These are phyloP conservation scores for Scelioninae gen. 2 DNA, from an alignment of 2,888 invertebrate species.

Conservation along the genomic window DNA sequence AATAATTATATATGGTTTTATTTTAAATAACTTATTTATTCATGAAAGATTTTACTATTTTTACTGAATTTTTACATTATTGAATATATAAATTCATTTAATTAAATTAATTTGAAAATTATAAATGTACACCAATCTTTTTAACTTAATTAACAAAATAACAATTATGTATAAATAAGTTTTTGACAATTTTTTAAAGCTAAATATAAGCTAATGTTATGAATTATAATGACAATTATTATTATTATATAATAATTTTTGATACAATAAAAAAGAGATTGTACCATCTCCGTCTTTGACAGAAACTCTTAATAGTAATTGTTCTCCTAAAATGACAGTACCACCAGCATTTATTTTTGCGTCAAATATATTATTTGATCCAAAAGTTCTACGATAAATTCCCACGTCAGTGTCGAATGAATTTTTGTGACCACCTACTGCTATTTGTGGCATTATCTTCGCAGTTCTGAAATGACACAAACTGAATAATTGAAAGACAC, in stretches of 20 bases:
- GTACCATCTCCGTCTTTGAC: conserved; percentile 78
- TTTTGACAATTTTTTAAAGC: conserved; percentile 9
- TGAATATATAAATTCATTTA: too few relatives aligned
- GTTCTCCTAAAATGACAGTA: conserved; percentile 78
- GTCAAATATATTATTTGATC: conserved; percentile 75
- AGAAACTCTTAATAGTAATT: conserved; percentile 77
- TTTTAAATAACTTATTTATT: too few relatives aligned
- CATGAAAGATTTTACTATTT: too few relatives aligned
- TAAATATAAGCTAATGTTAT: background rate
- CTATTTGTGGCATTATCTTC: conserved; percentile 72
- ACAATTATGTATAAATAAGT: too few relatives aligned
- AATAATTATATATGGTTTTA: too few relatives aligned
- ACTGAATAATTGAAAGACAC: background rate
- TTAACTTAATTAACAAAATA: too few relatives aligned
- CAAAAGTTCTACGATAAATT: conserved; percentile 75
- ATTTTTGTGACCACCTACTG: conserved; percentile 78
- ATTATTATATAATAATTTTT: background rate
- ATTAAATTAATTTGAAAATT: too few relatives aligned
- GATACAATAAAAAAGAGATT: background rate
- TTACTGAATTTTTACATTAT: too few relatives aligned
- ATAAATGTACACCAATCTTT: too few relatives aligned
- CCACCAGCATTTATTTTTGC: conserved; percentile 77
- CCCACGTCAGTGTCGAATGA: conserved; percentile 77
- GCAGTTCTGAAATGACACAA: conserved; percentile 61
- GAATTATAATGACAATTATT: too few relatives aligned